These are phyloP conservation scores for Eurypyga helias DNA, from an alignment of 2,113 vertebrate genomes.

Conservation along the genomic window DNA sequence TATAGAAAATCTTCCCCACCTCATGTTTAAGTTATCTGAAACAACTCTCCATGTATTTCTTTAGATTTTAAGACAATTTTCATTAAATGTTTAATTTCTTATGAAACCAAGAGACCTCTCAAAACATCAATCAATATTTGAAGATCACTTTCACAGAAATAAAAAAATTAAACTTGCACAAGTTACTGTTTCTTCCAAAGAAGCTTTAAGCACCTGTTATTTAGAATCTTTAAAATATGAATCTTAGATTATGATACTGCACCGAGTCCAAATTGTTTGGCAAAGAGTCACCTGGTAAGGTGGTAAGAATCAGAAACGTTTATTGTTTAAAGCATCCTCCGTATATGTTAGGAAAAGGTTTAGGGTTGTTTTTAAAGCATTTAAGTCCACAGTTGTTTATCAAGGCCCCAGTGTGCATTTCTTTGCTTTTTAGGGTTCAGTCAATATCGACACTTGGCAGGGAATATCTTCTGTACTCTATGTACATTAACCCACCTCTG, in stretches of 20 bases:
- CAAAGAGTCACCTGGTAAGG: neutral
- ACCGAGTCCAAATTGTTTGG: neutral
- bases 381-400: neutral
- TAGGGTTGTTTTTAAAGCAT: neutral
- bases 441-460: neutral
- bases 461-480: neutral
- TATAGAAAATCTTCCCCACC: neutral
- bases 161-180: neutral
- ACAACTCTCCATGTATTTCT: neutral
- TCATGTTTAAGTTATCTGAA: conserved; percentile 29
- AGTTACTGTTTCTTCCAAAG: neutral
- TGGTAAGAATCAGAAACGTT: neutral
- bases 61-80: conserved; percentile 25
- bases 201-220: neutral
- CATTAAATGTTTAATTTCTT: conserved; percentile 17
- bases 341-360: neutral
- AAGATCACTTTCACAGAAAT: conserved; percentile 47
- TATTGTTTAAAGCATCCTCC: neutral
- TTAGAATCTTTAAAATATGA: neutral
- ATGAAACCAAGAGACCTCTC: conserved; percentile 5
- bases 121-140: conserved; percentile 37
- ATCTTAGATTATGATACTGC: neutral
- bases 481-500: neutral
- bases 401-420: neutral
- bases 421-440: neutral